Evolutionary conservation across 2,113 vertebrate species (phyloP).

Genomic region (Muntiacus muntjak): DNA sequence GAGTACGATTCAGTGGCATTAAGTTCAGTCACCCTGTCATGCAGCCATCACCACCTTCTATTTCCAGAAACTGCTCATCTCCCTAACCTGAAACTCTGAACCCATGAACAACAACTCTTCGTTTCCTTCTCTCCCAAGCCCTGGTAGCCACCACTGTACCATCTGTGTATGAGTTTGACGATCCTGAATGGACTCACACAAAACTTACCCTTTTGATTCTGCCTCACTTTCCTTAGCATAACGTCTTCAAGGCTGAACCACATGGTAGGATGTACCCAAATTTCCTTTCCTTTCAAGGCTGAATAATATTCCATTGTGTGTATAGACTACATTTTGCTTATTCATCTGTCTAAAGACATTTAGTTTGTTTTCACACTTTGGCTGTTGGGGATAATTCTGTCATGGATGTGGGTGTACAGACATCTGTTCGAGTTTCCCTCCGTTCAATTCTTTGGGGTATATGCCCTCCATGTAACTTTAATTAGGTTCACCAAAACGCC

Average conservation of each 20-base stretch:
- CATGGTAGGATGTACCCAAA: not conserved
- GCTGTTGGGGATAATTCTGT: not conserved
- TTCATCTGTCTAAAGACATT: not conserved
- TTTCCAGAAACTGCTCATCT: not conserved
- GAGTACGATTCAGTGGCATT: not conserved
- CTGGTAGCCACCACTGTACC: not conserved
- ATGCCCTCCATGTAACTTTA: not conserved
- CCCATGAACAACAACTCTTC: not conserved
- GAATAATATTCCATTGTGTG: not conserved
- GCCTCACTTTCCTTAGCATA: not conserved
- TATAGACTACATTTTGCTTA: not conserved
- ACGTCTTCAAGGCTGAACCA: not conserved
- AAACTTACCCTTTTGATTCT: not conserved
- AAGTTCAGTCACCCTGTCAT: not conserved
- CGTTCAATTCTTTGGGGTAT: not conserved
- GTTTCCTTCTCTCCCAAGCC: not conserved
- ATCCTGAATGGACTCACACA: not conserved
- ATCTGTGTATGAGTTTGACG: not conserved
- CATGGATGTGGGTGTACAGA: not conserved
- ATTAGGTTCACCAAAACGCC: constrained; percentile 3
- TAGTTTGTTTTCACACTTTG: not conserved
- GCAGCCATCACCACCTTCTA: not conserved
- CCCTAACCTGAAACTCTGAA: not conserved
- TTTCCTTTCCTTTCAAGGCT: not conserved
- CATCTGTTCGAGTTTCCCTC: not conserved